Evolutionary conservation across 2,113 vertebrate genomes (phyloP).

Genomic region (Atrichornis clamosus): DNA sequence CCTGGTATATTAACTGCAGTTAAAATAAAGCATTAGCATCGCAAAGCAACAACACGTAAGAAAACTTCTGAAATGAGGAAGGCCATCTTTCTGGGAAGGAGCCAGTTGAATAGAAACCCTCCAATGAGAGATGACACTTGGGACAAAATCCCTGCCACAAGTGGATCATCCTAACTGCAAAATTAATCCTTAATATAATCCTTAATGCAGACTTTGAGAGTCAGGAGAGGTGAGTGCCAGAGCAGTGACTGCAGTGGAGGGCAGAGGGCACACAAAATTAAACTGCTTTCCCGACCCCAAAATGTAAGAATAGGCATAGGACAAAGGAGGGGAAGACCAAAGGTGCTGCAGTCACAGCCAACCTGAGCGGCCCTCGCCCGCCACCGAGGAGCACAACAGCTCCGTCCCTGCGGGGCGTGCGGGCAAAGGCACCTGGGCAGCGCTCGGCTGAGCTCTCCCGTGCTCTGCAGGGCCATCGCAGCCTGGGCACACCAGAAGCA

Average conservation of each 20-base stretch:
- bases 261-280: background rate
- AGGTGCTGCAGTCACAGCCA: background rate
- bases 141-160: background rate
- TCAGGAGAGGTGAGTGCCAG: background rate
- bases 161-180: background rate
- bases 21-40: background rate
- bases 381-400: background rate
- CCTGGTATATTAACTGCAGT: background rate
- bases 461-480: background rate
- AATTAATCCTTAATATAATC: background rate
- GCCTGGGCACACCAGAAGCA: background rate
- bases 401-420: background rate
- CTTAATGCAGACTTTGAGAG: background rate
- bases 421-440: background rate
- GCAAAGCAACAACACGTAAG: background rate
- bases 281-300: background rate
- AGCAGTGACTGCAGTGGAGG: background rate
- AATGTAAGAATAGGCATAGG: background rate
- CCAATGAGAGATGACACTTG: background rate
- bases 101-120: background rate
- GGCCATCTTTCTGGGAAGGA: background rate
- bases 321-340: background rate
- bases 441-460: rapidly evolving
- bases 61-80: background rate
- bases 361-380: background rate